Evolutionary conservation across 2,888 invertebrate genomes (phyloP), one percentile per base, ranked within the genome.

Genomic region (Bibio marci): DNA sequence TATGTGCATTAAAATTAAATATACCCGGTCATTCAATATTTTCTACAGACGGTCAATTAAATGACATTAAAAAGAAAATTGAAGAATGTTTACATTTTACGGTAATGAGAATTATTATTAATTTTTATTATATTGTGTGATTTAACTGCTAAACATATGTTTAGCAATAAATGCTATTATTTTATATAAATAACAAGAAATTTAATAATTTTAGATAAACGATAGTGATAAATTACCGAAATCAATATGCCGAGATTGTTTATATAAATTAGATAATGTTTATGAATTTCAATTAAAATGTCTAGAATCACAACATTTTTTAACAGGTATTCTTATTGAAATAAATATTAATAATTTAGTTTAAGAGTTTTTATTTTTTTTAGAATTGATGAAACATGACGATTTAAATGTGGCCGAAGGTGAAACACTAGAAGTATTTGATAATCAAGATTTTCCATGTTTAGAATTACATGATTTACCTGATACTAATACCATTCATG

Each of bases 201-300:
- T n/a, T n/a, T n/a, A n/a, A n/a, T n/a, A 6, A 22, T 22, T 33
- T 18, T 12, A 33, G 33, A 4, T 36, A 8, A 5, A 27, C 4
- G 17, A 27, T 15, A 26, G 15, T 15, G 36, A 36, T 28, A 14
- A 10, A 26, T 36, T 14, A 14, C 36, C 36, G 13, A 36, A 36
- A 27, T 28, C 14, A 3, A 17, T 36, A 12, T 36, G 36, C 15
- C 7, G 27, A 5, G 36, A 36, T 15, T 36, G 36, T 28, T 5
- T 17, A 4, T 70, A 63, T 44, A 71, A 71, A 49, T 49, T 72
- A 38, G 70, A 72, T 45, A 55, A 67, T 37, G 54, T 71, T 39
- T 67, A 62, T 47, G 69, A 70, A 38, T 71, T 72, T 50, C 62
- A 68, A 40, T 67, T 70, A 46, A 64, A 67, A 47, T 64, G 67